Base-by-base conservation (phyloP, 2,797 vertebrate species). In the Serranus cabrilla region DNA sequence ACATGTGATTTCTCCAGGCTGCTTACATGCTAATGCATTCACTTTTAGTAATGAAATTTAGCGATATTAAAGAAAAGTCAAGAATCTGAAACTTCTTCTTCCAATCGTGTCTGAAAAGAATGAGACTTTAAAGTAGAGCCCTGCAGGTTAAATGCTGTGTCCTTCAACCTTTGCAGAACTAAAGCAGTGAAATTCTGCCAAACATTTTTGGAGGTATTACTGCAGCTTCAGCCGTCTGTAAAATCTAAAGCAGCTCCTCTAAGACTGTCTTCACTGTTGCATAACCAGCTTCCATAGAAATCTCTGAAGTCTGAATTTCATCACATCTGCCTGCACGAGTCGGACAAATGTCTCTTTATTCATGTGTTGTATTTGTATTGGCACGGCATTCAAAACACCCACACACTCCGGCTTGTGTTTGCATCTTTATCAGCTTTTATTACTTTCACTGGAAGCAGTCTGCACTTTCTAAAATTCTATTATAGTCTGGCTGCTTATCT, bases 241-340 rank as follows among this genome's bases (percentile, higher is more conserved):
- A 21, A 54, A 57, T 51, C 10, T 18, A 34, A 72, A 74, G 16
- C 39, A 31, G 51, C 12, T 55, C 12, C 11, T 40, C 47, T 45
- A n/a, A 78, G n/a, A 3, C 34, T 57, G 52, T 47, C 34, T 54
- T 54, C 39, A 16, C 43, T 21, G 2, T 74, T 59, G 6, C 23
- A 9, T 50, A 72, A 45, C 27, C 0, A 0, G 0, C 18, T 42
- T n/a, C 18, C 51, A 31, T 4, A 0, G 21, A 0, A 14, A n/a
- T 4, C 16, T 60, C 25, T 51, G 25, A 45, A 13, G 56, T 37
- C 18, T 23, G 18, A 54, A 11, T 14, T 73, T 71, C 39, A 39
- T 49, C 18, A 4, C 37, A 39, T 7, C 25, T 42, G 11, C 16
- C 7, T 4, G 7, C 11, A 20, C 1, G 9, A 23, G 25, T 2